These are phyloP conservation scores for Cercopithecus diana DNA, from an alignment of 2,797 vertebrate species.

Conservation along the genomic window DNA sequence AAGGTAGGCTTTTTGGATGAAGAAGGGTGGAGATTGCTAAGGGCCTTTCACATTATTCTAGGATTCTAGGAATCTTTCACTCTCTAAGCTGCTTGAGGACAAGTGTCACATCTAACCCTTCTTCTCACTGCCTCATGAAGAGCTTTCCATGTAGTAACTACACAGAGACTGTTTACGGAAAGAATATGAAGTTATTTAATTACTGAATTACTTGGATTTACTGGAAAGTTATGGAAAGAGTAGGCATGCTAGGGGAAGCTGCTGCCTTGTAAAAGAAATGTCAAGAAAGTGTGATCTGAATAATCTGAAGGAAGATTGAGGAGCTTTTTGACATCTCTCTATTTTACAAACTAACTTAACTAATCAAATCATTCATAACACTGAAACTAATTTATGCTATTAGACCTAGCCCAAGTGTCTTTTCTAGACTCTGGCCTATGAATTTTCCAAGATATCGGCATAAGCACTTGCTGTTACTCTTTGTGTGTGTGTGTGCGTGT, in stretches of 20 bases:
- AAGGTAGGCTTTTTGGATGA: background rate
- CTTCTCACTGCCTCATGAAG: background rate
- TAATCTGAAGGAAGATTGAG: conserved; percentile 22
- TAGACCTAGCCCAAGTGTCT: background rate
- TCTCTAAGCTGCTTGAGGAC: background rate
- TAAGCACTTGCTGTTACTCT: background rate
- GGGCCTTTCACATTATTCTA: background rate
- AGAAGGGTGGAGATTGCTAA: background rate
- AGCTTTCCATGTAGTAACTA: background rate
- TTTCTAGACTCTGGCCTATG: background rate
- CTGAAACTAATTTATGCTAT: conserved; percentile 3
- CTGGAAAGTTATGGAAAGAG: background rate
- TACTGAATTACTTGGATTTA: background rate
- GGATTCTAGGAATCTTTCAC: background rate
- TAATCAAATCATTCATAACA: conserved; percentile 8
- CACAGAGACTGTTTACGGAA: background rate
- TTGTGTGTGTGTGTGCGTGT: background rate
- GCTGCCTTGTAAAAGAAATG: background rate
- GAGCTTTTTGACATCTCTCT: conserved; percentile 33
- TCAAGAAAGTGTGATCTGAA: background rate
- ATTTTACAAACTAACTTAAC: conserved; percentile 29
- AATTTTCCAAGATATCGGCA: background rate
- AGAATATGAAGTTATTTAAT: background rate
- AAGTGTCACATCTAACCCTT: background rate
- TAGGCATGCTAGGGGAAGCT: background rate